phyloP scores from a whole-genome alignment of 1,140 invertebrate genomes.

The Nebria ingens region DNA sequence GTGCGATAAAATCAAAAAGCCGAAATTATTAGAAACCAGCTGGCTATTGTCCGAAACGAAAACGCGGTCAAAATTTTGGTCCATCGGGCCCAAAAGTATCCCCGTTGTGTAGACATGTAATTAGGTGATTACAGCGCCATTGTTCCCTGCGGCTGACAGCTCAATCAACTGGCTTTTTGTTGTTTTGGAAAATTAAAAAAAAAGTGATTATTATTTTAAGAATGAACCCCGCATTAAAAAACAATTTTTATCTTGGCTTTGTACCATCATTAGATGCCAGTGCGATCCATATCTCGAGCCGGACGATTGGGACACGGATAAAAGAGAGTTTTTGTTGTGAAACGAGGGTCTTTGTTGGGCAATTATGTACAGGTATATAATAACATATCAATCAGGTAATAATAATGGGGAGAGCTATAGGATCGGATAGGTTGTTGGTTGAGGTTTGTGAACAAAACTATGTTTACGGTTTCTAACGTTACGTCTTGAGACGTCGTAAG shows the following conservation, averaged over 20 bases:
- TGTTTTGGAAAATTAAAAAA: slow-evolving; percentile 18
- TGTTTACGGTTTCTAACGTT: too few species aligned
- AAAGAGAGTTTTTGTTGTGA: slow-evolving; percentile 11
- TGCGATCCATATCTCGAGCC: neutral
- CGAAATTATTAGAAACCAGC: too few species aligned
- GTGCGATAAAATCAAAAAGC: too few species aligned
- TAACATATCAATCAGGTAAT: slow-evolving; percentile 27
- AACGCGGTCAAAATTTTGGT: slow-evolving; percentile 6
- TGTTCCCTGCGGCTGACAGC: slow-evolving; percentile 26
- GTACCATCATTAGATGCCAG: slow-evolving; percentile 18
- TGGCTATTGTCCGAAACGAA: neutral
- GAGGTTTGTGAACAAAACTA: too few species aligned
- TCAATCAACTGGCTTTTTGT: slow-evolving; percentile 27
- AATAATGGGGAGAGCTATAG: slow-evolving; percentile 26
- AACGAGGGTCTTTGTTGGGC: slow-evolving; percentile 13
- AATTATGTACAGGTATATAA: slow-evolving; percentile 28
- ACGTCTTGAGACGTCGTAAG: too few species aligned
- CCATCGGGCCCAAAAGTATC: neutral
- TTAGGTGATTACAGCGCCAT: slow-evolving; percentile 27
- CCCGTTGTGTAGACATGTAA: slow-evolving; percentile 21
- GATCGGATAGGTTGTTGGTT: too few species aligned
- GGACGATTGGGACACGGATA: neutral
- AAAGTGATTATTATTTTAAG: slow-evolving; percentile 25
- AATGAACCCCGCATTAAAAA: slow-evolving; percentile 26
- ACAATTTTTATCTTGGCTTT: slow-evolving; percentile 24